phyloP scores from a whole-genome alignment of 2,888 invertebrate genomes.

The Mimas tiliae region DNA sequence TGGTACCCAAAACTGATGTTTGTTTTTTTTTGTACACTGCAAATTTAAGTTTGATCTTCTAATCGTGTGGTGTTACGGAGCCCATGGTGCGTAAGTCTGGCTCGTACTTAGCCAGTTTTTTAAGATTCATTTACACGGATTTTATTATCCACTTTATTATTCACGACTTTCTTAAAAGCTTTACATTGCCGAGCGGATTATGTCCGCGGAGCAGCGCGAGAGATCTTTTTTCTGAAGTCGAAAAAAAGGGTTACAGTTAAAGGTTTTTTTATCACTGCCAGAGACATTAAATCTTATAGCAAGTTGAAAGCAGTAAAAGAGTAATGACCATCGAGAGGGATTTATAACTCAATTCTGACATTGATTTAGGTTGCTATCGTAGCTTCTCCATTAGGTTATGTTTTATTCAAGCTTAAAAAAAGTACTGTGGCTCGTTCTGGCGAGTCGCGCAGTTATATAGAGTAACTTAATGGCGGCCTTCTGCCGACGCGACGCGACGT shows the following conservation, averaged over 20 bases:
- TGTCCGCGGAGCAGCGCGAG: background rate
- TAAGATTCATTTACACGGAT: conserved; percentile 6
- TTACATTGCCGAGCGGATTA: conserved; percentile 8
- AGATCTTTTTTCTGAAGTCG: background rate
- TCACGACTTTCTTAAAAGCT: conserved; percentile 14
- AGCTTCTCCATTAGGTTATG: background rate
- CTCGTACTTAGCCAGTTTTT: background rate
- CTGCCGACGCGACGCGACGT: too few relatives aligned
- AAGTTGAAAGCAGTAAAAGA: background rate
- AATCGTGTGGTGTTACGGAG: too few relatives aligned
- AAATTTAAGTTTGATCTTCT: too few relatives aligned
- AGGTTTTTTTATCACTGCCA: background rate
- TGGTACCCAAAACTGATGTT: too few relatives aligned
- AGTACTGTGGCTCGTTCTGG: too few relatives aligned
- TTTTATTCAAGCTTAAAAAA: too few relatives aligned
- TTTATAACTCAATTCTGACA: too few relatives aligned
- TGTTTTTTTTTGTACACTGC: too few relatives aligned
- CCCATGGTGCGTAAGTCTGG: too few relatives aligned
- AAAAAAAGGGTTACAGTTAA: background rate
- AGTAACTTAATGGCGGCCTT: too few relatives aligned
- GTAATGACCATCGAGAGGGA: background rate
- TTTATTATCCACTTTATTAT: conserved; percentile 17
- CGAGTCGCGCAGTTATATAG: too few relatives aligned
- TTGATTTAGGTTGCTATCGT: background rate
- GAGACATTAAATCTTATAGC: background rate